Percentiles rank a stretch among this genome's conserved stretches.
These are phyloP conservation scores for Erythrocebus patas DNA, from an alignment of 2,113 vertebrate species.

Conservation along the genomic window DNA sequence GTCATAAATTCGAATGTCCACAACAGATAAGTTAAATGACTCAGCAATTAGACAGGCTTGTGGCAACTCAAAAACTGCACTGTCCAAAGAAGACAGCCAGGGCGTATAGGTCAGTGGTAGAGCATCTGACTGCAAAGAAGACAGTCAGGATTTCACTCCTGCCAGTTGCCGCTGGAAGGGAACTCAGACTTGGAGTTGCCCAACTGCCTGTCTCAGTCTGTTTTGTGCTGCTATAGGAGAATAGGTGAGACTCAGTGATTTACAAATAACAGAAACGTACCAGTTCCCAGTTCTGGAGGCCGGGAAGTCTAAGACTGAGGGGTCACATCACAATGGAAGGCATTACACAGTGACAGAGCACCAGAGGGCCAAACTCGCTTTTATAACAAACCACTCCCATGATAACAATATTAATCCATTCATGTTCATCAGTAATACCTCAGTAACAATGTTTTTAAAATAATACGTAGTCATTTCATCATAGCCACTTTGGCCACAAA, in stretches of 20 bases:
- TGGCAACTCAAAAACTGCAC: neutral
- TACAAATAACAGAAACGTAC: neutral
- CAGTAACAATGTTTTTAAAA: neutral
- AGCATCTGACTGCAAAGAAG: neutral
- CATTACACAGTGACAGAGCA: neutral
- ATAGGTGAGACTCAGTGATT: neutral
- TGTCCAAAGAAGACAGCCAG: neutral
- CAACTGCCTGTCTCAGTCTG: neutral
- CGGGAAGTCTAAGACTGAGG: neutral
- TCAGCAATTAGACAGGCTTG: neutral
- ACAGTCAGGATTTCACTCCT: neutral
- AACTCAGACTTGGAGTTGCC: neutral
- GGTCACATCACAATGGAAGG: neutral
- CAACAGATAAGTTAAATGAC: neutral
- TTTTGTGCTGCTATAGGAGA: neutral
- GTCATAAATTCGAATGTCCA: conserved; percentile 36
- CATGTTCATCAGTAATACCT: neutral
- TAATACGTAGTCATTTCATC: neutral
- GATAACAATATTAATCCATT: neutral
- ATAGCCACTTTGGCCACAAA: neutral
- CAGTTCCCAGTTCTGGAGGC: neutral
- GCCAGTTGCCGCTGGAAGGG: neutral
- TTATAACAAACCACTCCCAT: neutral
- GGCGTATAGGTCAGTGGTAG: no score
- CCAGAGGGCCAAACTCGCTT: neutral